Base-by-base conservation (phyloP, 1,140 invertebrate genomes). In the Caenorhabditis latens region DNA sequence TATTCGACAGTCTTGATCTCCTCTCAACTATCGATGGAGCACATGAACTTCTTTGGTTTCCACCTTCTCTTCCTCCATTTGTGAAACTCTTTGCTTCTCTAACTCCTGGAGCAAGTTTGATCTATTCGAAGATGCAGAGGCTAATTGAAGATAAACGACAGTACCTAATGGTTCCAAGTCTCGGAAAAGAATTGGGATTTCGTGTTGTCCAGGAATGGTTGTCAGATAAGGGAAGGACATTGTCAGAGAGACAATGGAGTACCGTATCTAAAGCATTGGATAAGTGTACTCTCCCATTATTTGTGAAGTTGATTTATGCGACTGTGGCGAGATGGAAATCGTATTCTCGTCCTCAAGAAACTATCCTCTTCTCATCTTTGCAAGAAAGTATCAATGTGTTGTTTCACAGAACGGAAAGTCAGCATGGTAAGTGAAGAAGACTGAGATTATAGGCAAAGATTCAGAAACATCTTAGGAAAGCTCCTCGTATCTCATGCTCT, bases 321-420 rank as follows among this genome's bases (percentile, higher is more conserved):
- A 91, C 90, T 9, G 90, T 91, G 9, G 71, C 84, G 7, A 71
- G 90, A 84, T 99, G 98, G 98, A 95, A 97, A 75, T 98, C 97
- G 86, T 99, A 99, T 92, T 98, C 97, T 0, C 96, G 96, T 92
- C 96, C 96, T 0, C 95, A 96, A 88, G 96, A 97, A 89, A 98
- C 97, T 0, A 95, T 96, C 90, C 93, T 99, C 55, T 96, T 97
- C 0, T 96, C 96, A 43, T 98, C 96, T 8, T 97, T 99, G 0
- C 98, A 98, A 95, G 97, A 99, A 92, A 97, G 96, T 19, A 99
- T 99, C 90, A 98, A 98, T 95, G 96, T 98, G 95, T 94, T 98
- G 1, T 98, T 98, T 92, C 96, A 98, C 90, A 94, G 96, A 89
- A 97, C 98, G 86, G 97, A 98, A 93, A 96, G 93, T 21, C 92